Base-by-base conservation (phyloP, 2,888 invertebrate species). In the Latrodectus elegans region DNA sequence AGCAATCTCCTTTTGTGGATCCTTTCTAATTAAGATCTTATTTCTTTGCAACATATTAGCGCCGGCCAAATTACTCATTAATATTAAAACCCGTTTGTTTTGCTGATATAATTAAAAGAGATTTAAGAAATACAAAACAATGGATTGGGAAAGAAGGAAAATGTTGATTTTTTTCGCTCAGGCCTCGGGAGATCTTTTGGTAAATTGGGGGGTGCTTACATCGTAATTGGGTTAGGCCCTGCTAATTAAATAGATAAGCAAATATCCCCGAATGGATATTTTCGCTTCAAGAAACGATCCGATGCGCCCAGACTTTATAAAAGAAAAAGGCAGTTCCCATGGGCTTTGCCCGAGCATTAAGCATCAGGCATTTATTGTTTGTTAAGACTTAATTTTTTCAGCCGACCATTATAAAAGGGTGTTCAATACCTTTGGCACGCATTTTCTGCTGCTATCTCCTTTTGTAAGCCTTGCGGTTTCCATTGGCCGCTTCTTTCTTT, bases 51-150 rank as follows among this genome's bases (percentile, higher is more conserved):
- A 88, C 84, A 84, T 88, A 88, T 88, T 88, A 84, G 88, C 84
- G 83, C 83, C 75, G 72, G 84, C 88, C 80, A 88, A 88, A 88
- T 88, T 84, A 88, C 88, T 88, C 88, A 88, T 88, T 88, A 88
- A 88, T 88, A 88, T 88, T 88, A 88, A 88, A 88, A 84, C 88
- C 86, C 88, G 88, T 88, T 88, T 88, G 88, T 88, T 88, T 88
- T 88, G 88, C 84, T 84, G 88, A 84, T 84, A 88, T 88, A 88
- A 88, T 88, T 88, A 88, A 88, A 84, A 88, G 84, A 88, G 88
- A 88, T 88, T 88, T 88, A 88, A 88, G 84, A 80, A 82, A 86
- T 80, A 86, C 81, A 86, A 86, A 86, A 86, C 86, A 86, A 86
- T 81, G 76, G 86, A 80, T 76, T 65, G 72, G 81, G 86, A 74